A percentile compares a stretch with the other conserved stretches of the same genome.
Conservation (phyloP, 2,888 invertebrate genomes). For the Piscicola geometra region DNA sequence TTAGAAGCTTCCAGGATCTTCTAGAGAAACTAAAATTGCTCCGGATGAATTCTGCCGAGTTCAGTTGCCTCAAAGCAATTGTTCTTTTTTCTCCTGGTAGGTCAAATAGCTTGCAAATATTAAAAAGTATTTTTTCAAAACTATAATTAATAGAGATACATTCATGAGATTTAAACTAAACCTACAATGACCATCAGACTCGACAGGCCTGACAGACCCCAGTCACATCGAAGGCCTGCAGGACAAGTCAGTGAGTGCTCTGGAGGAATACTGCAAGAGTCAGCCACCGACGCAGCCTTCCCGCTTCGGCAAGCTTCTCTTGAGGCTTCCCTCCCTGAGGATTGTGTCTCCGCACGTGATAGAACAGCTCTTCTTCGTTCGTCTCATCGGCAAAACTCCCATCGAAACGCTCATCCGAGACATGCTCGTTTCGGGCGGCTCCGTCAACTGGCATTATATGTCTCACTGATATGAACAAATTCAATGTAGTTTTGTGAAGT, state of each 20-base stretch:
- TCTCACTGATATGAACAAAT: neutral
- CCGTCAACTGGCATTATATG: conserved; percentile 29
- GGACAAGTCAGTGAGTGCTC: conserved; percentile 25
- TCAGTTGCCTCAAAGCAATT: conserved; percentile 32
- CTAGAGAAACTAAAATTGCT: conserved; percentile 14
- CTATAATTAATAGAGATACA: too few relatives aligned
- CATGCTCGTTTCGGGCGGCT: conserved; percentile 28
- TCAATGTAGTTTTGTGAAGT: too few relatives aligned
- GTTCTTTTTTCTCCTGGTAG: conserved; percentile 27
- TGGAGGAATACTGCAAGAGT: conserved; percentile 20
- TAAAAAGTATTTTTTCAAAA: too few relatives aligned
- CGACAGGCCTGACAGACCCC: conserved; percentile 20
- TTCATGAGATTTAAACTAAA: neutral
- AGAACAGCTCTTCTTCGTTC: conserved; percentile 30
- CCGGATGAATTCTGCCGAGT: conserved; percentile 27
- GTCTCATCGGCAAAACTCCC: conserved; percentile 31
- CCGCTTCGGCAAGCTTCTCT: conserved; percentile 27
- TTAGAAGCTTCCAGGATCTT: conserved; percentile 30
- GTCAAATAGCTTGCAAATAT: too few relatives aligned
- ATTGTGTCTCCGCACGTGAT: conserved; percentile 28
- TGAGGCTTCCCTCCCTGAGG: conserved; percentile 28
- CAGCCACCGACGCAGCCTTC: neutral
- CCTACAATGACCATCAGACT: neutral
- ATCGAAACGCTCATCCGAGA: conserved; percentile 30
- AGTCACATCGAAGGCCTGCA: conserved; percentile 30